Evolutionary conservation across 1,140 invertebrate species (phyloP).

Genomic region (Drosophila malerkotliana): DNA sequence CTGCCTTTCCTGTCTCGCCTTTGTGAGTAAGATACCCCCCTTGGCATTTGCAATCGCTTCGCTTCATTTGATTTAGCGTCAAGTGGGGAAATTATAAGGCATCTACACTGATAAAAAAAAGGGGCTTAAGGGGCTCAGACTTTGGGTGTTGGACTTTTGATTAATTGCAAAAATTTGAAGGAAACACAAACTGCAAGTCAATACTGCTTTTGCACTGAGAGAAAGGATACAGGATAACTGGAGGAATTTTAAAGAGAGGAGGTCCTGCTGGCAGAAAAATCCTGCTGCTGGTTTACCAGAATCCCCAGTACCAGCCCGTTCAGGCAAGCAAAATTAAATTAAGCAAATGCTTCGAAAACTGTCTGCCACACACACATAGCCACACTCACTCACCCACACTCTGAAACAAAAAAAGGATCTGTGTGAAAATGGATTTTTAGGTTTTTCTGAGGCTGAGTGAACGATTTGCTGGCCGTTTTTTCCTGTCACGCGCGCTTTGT

Average conservation of each 20-base stretch:
- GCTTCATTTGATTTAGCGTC: constrained; percentile 18
- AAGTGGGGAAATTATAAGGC: constrained; percentile 15
- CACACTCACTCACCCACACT: constrained; percentile 5
- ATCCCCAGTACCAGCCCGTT: constrained; percentile 20
- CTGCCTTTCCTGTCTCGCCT: background rate
- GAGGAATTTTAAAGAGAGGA: background rate
- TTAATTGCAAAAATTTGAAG: constrained; percentile 48
- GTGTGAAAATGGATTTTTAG: constrained; percentile 46
- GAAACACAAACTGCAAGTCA: constrained; percentile 44
- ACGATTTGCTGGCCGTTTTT: constrained; percentile 58
- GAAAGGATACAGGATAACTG: background rate
- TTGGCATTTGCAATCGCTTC: background rate
- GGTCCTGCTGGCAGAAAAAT: background rate
- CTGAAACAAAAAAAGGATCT: constrained; percentile 37
- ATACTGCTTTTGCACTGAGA: background rate
- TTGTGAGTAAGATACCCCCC: background rate
- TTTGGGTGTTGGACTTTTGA: constrained; percentile 1
- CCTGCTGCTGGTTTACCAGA: background rate
- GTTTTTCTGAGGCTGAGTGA: constrained; percentile 48
- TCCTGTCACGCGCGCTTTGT: constrained; percentile 59
- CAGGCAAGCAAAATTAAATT: constrained; percentile 52
- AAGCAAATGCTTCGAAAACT: constrained; percentile 57
- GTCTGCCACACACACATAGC: constrained; percentile 18
- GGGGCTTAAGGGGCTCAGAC: too few species aligned
- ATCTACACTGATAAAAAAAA: constrained; percentile 4